phyloP scores from a whole-genome alignment of 2,797 vertebrate genomes.

The Lithobates sylvaticus region DNA sequence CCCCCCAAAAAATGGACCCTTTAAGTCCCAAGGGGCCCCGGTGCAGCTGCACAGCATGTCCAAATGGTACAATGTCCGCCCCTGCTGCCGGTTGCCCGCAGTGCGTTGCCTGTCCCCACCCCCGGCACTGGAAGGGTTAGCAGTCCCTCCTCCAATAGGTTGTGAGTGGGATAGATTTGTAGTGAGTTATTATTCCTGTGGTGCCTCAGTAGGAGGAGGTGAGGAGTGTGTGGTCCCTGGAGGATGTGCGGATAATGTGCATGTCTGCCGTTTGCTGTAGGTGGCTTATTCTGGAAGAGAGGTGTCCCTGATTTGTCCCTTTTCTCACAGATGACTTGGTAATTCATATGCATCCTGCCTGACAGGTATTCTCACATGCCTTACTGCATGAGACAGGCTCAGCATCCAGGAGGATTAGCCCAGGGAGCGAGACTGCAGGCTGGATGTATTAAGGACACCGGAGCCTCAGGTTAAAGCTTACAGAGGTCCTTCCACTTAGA shows the following conservation, averaged over 20 bases:
- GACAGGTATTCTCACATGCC: conserved; percentile 27
- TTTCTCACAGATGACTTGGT: conserved; percentile 31
- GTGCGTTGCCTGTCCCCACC: conserved; percentile 31
- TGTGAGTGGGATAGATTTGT: conserved; percentile 33
- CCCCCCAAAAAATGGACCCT: too few relatives aligned
- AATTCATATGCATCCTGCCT: conserved; percentile 34
- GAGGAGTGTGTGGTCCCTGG: conserved; percentile 49
- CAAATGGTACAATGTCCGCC: neutral
- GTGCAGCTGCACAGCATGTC: neutral
- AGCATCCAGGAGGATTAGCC: conserved; percentile 33
- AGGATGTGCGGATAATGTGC: conserved; percentile 39
- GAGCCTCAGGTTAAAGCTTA: conserved; percentile 7
- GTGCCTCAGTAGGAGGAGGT: conserved; percentile 52
- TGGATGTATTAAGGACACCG: conserved; percentile 41
- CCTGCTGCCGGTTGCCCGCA: conserved; percentile 29
- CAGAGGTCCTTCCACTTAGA: conserved; percentile 22
- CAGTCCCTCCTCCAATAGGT: neutral
- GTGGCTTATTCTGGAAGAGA: conserved; percentile 35
- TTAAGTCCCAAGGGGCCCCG: neutral
- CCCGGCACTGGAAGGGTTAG: conserved; percentile 36
- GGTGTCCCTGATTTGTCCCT: conserved; percentile 17
- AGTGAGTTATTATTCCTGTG: conserved; percentile 39
- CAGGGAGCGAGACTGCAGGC: conserved; percentile 1
- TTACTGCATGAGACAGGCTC: conserved; percentile 39
- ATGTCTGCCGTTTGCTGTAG: conserved; percentile 48